Conservation (phyloP, 2,113 vertebrate species). For the Apistogramma diplotaenia region DNA sequence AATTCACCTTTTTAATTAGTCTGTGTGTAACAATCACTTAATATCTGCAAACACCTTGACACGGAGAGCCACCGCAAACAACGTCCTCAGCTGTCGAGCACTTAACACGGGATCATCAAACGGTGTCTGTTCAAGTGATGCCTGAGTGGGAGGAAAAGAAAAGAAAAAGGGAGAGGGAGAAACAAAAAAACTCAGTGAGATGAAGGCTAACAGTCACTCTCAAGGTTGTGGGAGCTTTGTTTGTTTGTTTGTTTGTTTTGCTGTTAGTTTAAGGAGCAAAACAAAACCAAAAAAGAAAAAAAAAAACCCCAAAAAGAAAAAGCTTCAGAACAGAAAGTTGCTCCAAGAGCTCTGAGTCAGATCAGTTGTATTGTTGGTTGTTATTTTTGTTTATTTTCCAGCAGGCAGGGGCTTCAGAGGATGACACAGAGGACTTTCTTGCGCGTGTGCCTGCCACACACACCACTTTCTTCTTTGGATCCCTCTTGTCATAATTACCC, state of each 20-base stretch:
- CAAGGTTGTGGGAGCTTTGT: slow-evolving; percentile 48
- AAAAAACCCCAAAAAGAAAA: slow-evolving; percentile 28
- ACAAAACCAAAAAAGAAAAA: not conserved
- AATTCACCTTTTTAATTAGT: slow-evolving; percentile 80
- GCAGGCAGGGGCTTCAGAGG: slow-evolving; percentile 7
- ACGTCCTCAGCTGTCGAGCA: slow-evolving; percentile 22
- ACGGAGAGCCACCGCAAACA: slow-evolving; percentile 39
- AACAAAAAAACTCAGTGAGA: not conserved
- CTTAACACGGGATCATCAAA: slow-evolving; percentile 57
- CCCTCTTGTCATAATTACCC: slow-evolving; percentile 43
- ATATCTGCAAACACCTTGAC: slow-evolving; percentile 70
- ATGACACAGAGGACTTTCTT: slow-evolving; percentile 13
- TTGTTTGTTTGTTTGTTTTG: slow-evolving; percentile 60
- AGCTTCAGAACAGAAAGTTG: slow-evolving; percentile 17
- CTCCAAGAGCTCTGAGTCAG: slow-evolving; percentile 16
- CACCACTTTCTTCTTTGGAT: not conserved
- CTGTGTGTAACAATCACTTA: slow-evolving; percentile 64
- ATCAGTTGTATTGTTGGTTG: slow-evolving; percentile 29
- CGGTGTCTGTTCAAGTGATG: slow-evolving; percentile 55
- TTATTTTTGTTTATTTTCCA: slow-evolving; percentile 8
- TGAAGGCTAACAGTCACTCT: slow-evolving; percentile 57
- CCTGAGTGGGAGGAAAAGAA: slow-evolving; percentile 67
- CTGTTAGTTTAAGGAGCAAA: slow-evolving; percentile 22
- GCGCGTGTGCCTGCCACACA: slow-evolving; percentile 24
- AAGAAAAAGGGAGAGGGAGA: slow-evolving; percentile 12